phyloP scores from a whole-genome alignment of 2,113 vertebrate species.

The Sapajus apella region DNA sequence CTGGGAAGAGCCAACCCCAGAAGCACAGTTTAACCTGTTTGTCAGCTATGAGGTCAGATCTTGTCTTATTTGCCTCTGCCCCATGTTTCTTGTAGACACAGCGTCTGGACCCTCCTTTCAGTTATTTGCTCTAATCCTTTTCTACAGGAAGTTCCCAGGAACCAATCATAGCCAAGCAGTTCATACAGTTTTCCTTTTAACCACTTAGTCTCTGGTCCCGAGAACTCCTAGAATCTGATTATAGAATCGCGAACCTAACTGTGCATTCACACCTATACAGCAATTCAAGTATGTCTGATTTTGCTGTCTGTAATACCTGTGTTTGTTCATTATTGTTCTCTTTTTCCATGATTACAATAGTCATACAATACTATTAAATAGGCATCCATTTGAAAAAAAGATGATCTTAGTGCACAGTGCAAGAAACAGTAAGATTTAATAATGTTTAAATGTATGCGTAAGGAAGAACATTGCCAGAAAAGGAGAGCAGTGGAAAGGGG shows the following conservation, averaged over 20 bases:
- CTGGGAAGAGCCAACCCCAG: background rate
- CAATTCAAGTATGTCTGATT: background rate
- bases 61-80: background rate
- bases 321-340: background rate
- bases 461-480: background rate
- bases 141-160: conserved; percentile 47
- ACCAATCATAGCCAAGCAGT: conserved; percentile 1
- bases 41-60: background rate
- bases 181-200: conserved; percentile 34
- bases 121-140: conserved; percentile 21
- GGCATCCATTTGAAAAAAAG: background rate
- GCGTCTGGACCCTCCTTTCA: background rate
- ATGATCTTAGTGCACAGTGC: background rate
- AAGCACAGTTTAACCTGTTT: background rate
- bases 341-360: background rate
- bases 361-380: background rate
- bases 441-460: background rate
- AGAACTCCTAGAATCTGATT: background rate
- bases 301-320: background rate
- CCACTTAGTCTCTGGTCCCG: background rate
- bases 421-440: background rate
- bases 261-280: background rate
- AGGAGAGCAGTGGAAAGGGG: background rate
- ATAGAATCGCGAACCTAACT: background rate
- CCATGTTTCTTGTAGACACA: background rate